Conservation (phyloP, 2,797 vertebrate species). For the Momotus momota region DNA sequence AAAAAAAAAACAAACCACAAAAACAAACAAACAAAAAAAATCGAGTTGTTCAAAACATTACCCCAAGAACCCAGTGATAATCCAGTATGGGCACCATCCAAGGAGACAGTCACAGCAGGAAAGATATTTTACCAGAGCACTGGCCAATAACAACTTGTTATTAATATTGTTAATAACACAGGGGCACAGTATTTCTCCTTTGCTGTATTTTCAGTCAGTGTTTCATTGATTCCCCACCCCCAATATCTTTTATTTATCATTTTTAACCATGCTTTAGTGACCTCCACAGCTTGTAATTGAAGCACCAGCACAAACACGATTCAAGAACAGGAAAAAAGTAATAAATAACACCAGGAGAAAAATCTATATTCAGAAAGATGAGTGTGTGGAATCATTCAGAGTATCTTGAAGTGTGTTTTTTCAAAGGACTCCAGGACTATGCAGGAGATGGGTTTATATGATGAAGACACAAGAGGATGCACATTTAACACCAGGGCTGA, state of each 20-base stretch:
- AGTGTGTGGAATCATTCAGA: not conserved
- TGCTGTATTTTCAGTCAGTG: conserved; percentile 1
- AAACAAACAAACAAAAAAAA: too few species aligned
- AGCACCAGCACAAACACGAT: not conserved
- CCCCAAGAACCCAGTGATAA: not conserved
- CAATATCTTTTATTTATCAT: conserved; percentile 38
- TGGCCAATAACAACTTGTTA: not conserved
- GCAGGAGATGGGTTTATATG: not conserved
- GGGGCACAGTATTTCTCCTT: not conserved
- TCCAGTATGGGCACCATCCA: not conserved
- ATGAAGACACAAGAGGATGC: not conserved
- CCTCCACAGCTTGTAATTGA: not conserved
- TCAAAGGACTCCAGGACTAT: not conserved
- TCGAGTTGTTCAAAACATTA: not conserved
- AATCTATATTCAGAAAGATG: not conserved
- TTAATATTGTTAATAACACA: not conserved
- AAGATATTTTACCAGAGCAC: not conserved
- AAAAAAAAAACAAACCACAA: too few species aligned
- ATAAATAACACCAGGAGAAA: not conserved
- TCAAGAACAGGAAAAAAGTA: not conserved
- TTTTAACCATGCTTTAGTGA: conserved; percentile 17
- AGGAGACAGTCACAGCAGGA: not conserved
- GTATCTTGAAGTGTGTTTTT: not conserved
- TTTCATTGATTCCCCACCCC: not conserved
- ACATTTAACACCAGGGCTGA: not conserved